These are phyloP conservation scores for Epiblema foenella DNA, from an alignment of 2,888 invertebrate species.

Conservation along the genomic window DNA sequence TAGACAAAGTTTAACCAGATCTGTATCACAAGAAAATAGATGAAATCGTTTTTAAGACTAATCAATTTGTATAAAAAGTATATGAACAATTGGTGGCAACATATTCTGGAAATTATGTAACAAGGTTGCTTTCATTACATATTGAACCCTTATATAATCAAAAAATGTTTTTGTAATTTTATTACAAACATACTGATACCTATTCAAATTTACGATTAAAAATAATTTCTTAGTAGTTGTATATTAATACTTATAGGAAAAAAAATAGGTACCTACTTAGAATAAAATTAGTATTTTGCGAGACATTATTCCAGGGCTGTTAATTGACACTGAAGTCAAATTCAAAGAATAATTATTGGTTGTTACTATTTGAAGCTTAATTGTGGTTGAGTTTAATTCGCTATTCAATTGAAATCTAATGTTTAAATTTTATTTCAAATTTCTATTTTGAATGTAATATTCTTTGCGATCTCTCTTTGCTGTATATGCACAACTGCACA, in stretches of 20 bases:
- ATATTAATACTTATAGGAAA: neutral
- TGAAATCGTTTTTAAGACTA: slow-evolving; percentile 56
- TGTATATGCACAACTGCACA: slow-evolving; percentile 14
- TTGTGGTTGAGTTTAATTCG: neutral
- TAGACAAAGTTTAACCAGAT: slow-evolving; percentile 68
- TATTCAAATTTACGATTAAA: neutral
- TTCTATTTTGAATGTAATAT: neutral
- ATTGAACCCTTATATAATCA: slow-evolving; percentile 7
- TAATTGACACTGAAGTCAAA: neutral
- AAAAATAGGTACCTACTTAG: slow-evolving; percentile 18
- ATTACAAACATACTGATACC: slow-evolving; percentile 8
- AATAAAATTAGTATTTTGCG: neutral
- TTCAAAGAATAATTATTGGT: neutral
- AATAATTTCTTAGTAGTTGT: neutral
- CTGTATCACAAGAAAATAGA: slow-evolving; percentile 79
- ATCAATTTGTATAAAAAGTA: neutral
- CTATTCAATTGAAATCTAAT: too few species aligned
- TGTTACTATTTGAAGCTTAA: neutral
- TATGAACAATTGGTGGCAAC: slow-evolving; percentile 1
- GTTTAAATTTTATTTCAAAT: neutral
- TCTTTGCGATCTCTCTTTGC: slow-evolving; percentile 5
- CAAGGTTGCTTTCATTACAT: slow-evolving; percentile 1
- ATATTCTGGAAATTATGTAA: neutral
- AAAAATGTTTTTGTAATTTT: slow-evolving; percentile 26
- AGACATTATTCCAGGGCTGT: neutral